phyloP scores from a whole-genome alignment of 2,888 invertebrate species.

The Ichneumoninae sp. region DNA sequence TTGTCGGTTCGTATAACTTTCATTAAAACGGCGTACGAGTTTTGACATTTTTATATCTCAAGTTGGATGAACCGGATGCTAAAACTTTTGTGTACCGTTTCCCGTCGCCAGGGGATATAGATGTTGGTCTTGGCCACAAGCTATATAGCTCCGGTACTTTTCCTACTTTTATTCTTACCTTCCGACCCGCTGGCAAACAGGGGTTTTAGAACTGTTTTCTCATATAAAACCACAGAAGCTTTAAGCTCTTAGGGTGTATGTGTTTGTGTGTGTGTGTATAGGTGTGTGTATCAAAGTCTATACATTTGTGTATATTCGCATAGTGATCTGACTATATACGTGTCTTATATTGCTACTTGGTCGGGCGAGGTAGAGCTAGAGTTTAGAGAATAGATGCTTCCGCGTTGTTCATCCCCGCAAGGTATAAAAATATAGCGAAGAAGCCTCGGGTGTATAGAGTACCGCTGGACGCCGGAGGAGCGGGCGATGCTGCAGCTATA shows the following conservation, averaged over 20 bases:
- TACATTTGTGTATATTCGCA: slow-evolving; percentile 34
- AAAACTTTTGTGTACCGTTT: slow-evolving; percentile 48
- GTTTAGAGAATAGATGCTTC: slow-evolving; percentile 60
- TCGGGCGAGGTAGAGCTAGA: slow-evolving; percentile 42
- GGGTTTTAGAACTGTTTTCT: slow-evolving; percentile 70
- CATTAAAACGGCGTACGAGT: slow-evolving; percentile 3
- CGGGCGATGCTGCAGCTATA: slow-evolving; percentile 15
- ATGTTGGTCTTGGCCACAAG: slow-evolving; percentile 30
- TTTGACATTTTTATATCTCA: slow-evolving; percentile 12
- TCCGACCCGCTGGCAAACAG: slow-evolving; percentile 49
- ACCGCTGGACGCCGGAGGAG: slow-evolving; percentile 45
- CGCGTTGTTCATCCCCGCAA: slow-evolving; percentile 67
- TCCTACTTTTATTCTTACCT: slow-evolving; percentile 56
- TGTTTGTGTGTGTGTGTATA: slow-evolving; percentile 42
- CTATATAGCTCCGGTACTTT: slow-evolving; percentile 47
- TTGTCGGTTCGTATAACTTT: background rate
- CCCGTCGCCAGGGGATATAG: slow-evolving; percentile 47
- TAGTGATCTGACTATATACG: slow-evolving; percentile 52
- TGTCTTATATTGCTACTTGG: slow-evolving; percentile 55
- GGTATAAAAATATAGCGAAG: slow-evolving; percentile 76
- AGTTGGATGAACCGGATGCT: slow-evolving; percentile 45
- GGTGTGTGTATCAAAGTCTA: slow-evolving; percentile 17
- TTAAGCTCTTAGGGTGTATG: slow-evolving; percentile 65
- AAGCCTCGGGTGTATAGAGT: slow-evolving; percentile 33
- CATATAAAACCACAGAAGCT: slow-evolving; percentile 72